Percentiles rank a stretch among this genome's conserved stretches.
Evolutionary conservation across 2,888 invertebrate species (phyloP).

Genomic region (Alloplasta piceator): DNA sequence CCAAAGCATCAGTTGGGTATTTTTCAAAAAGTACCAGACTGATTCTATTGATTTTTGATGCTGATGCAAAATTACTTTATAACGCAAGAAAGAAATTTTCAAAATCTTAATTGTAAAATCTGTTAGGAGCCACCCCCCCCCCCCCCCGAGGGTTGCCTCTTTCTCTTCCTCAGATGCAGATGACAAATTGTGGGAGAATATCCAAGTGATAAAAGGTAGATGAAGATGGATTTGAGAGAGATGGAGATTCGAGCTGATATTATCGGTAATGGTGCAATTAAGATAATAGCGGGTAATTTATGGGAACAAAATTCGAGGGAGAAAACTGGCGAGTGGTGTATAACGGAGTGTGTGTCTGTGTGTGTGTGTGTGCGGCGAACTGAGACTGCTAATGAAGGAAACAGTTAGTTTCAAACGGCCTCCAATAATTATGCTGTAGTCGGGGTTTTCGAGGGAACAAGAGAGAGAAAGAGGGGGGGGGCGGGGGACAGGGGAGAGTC

Average conservation of each 20-base stretch:
- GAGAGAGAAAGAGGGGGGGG: slow-evolving; percentile 1
- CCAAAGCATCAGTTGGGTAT: too few species aligned
- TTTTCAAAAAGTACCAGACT: too few species aligned
- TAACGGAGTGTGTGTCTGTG: slow-evolving; percentile 60
- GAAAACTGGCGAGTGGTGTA: slow-evolving; percentile 62
- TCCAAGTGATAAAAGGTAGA: slow-evolving; percentile 41
- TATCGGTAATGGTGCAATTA: slow-evolving; percentile 84
- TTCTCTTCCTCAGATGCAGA: background rate
- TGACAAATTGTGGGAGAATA: background rate
- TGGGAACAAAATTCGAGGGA: slow-evolving; percentile 78
- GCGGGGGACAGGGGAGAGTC: slow-evolving; percentile 9
- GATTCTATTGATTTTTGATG: too few species aligned
- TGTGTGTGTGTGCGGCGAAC: slow-evolving; percentile 71
- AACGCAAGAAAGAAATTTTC: too few species aligned
- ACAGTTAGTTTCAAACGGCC: slow-evolving; percentile 84
- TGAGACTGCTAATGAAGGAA: slow-evolving; percentile 84
- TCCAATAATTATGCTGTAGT: slow-evolving; percentile 82
- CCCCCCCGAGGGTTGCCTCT: too few species aligned
- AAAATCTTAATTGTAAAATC: too few species aligned
- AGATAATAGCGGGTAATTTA: slow-evolving; percentile 83
- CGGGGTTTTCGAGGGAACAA: slow-evolving; percentile 12
- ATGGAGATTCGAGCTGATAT: slow-evolving; percentile 78
- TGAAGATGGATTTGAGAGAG: slow-evolving; percentile 71
- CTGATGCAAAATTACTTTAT: too few species aligned
- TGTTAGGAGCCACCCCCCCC: too few species aligned